These are phyloP conservation scores for Poecile montanus DNA, from an alignment of 2,797 vertebrate species.

Conservation along the genomic window DNA sequence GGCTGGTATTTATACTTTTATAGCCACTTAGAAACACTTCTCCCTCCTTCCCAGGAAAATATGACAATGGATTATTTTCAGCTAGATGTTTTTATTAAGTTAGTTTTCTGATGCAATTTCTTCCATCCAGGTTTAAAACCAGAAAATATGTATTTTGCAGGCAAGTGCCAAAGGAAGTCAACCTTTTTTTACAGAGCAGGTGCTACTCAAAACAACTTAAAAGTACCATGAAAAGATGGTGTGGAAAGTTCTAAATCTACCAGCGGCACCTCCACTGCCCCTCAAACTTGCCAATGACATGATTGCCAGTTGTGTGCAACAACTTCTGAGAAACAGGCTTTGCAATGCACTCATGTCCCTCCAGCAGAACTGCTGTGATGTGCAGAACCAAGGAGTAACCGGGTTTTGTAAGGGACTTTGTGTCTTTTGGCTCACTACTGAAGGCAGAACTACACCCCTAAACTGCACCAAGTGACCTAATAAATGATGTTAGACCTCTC, in stretches of 20 bases:
- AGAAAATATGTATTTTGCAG: not conserved
- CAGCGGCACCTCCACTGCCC: not conserved
- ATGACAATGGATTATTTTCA: not conserved
- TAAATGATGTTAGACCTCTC: not conserved
- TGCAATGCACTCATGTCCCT: not conserved
- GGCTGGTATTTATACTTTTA: slow-evolving; percentile 3
- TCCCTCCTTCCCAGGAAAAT: not conserved
- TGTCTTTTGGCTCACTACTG: not conserved
- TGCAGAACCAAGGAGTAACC: not conserved
- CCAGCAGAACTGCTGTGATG: not conserved
- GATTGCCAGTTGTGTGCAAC: not conserved
- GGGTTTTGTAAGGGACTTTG: not conserved
- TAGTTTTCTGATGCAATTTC: not conserved
- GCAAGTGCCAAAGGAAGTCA: not conserved
- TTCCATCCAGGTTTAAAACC: not conserved
- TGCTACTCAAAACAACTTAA: not conserved
- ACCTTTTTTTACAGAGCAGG: not conserved
- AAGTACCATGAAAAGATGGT: not conserved
- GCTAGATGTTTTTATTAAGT: not conserved
- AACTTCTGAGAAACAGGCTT: not conserved
- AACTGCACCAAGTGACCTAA: not conserved
- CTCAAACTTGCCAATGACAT: not conserved
- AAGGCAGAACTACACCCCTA: not conserved
- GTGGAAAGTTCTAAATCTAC: not conserved
- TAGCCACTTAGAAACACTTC: not conserved